These are phyloP conservation scores for Caenorhabditis afra DNA, from an alignment of 2,888 invertebrate genomes.

Conservation along the genomic window DNA sequence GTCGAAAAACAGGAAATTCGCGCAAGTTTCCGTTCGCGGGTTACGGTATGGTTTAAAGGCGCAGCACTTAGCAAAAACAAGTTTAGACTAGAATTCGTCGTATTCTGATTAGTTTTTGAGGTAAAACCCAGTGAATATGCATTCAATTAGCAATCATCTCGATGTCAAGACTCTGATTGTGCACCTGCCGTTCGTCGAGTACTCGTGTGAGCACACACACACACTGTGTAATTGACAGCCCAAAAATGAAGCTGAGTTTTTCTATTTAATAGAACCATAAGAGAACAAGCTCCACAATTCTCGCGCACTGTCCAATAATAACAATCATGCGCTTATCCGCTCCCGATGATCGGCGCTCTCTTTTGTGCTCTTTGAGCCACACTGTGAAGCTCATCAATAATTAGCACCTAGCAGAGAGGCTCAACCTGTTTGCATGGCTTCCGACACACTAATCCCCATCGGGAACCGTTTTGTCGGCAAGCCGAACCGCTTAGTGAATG, in stretches of 20 bases:
- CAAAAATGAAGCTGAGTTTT: not conserved
- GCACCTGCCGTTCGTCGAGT: conserved; percentile 22
- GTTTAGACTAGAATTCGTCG: too few species aligned
- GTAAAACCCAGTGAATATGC: conserved; percentile 26
- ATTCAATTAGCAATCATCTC: conserved; percentile 23
- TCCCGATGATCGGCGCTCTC: not conserved
- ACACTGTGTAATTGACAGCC: conserved; percentile 15
- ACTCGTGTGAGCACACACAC: conserved; percentile 13
- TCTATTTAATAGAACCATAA: too few species aligned
- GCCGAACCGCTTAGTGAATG: too few species aligned
- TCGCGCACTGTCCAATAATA: not conserved
- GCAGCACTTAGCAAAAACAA: too few species aligned
- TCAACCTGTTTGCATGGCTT: conserved; percentile 50
- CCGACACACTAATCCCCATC: conserved; percentile 47
- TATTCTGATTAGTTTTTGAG: conserved; percentile 15
- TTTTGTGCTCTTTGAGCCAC: not conserved
- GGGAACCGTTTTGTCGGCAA: conserved; percentile 33
- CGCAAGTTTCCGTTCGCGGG: too few species aligned
- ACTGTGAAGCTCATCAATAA: conserved; percentile 39
- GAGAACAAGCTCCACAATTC: too few species aligned
- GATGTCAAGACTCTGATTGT: conserved; percentile 9
- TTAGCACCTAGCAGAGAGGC: conserved; percentile 9
- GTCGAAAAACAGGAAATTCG: too few species aligned
- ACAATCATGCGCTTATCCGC: not conserved
- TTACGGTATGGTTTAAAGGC: too few species aligned